Conservation (phyloP, 2,888 invertebrate genomes). For the Lasiommata megera region DNA sequence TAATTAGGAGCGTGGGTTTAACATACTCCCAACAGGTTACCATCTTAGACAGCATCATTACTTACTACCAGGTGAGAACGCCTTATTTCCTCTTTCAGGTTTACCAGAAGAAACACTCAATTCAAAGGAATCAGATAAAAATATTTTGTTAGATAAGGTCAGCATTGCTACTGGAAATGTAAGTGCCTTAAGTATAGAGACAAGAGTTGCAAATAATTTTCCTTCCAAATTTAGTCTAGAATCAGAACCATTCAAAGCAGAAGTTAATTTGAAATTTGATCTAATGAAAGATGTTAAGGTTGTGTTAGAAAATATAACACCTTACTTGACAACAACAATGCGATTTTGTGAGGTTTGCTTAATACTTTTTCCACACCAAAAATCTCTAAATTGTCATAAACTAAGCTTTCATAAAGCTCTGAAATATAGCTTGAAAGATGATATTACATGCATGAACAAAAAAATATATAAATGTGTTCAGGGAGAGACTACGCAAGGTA, state of each 20-base stretch:
- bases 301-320: slow-evolving; percentile 44
- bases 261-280: slow-evolving; percentile 6
- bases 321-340: slow-evolving; percentile 45
- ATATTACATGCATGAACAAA: neutral
- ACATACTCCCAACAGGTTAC: too few relatives aligned
- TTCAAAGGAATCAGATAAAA: neutral
- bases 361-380: slow-evolving; percentile 51
- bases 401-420: slow-evolving; percentile 1
- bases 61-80: neutral
- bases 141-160: neutral
- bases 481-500: slow-evolving; percentile 35
- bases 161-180: neutral
- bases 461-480: slow-evolving; percentile 34
- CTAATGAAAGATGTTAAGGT: slow-evolving; percentile 35
- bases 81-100: neutral
- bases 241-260: slow-evolving; percentile 20
- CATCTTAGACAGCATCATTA: too few relatives aligned
- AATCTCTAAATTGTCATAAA: slow-evolving; percentile 38
- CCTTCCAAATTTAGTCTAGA: slow-evolving; percentile 49
- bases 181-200: neutral
- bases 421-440: neutral
- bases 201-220: neutral
- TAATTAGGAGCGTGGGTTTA: too few relatives aligned
- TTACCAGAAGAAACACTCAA: neutral
- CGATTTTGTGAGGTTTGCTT: slow-evolving; percentile 54